Conservation (phyloP, 2,113 vertebrate genomes). For the Terrapene triunguis region DNA sequence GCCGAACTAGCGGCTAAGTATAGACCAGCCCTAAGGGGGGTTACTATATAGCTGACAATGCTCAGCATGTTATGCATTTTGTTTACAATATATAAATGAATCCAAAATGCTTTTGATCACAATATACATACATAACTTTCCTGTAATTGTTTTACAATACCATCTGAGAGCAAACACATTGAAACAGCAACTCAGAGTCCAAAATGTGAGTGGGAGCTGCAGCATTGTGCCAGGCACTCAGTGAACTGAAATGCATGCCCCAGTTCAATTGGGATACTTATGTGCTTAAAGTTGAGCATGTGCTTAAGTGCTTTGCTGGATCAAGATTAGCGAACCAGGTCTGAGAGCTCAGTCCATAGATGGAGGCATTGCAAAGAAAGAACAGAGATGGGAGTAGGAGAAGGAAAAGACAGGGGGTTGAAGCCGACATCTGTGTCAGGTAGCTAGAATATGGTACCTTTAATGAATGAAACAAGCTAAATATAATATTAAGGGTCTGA, state of each 20-base stretch:
- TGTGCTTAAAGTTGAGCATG: not conserved
- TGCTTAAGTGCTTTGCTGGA: not conserved
- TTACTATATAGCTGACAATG: not conserved
- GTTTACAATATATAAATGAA: not conserved
- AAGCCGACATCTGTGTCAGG: not conserved
- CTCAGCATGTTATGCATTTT: not conserved
- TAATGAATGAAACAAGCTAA: not conserved
- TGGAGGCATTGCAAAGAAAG: not conserved
- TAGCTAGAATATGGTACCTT: not conserved
- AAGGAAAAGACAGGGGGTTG: not conserved
- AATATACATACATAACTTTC: not conserved
- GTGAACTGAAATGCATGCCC: rapidly evolving
- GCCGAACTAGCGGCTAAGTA: too few species aligned
- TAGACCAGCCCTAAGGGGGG: too few species aligned
- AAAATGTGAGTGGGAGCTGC: not conserved
- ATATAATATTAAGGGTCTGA: not conserved
- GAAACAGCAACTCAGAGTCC: not conserved
- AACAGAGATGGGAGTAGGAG: not conserved
- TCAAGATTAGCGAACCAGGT: not conserved
- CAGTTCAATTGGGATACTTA: not conserved
- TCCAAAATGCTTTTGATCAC: not conserved
- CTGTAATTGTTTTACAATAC: not conserved
- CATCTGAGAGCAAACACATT: not conserved
- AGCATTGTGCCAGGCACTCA: not conserved
- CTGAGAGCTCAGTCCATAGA: not conserved